Evolutionary conservation across 2,113 vertebrate genomes (phyloP).

Genomic region (Dipodomys spectabilis): DNA sequence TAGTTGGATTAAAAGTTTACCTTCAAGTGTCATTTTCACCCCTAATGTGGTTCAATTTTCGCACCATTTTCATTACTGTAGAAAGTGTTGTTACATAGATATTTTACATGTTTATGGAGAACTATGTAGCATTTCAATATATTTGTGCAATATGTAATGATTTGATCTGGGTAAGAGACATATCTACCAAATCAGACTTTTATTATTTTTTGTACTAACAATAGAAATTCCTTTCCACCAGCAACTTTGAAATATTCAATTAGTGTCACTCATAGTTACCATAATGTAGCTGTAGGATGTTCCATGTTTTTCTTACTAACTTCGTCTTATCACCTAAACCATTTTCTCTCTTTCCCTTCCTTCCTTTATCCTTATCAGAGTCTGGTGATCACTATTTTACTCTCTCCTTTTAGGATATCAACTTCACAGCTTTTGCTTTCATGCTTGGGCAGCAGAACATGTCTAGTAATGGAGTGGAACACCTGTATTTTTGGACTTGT

Average conservation of each 20-base stretch:
- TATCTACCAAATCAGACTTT: neutral
- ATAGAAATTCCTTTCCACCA: neutral
- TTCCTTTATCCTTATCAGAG: neutral
- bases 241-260: neutral
- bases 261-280: too few relatives aligned
- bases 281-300: neutral
- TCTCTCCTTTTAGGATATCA: neutral
- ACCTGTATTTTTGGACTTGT: neutral
- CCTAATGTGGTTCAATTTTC: neutral
- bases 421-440: too few relatives aligned
- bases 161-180: neutral
- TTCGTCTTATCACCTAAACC: too few relatives aligned
- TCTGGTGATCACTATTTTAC: neutral
- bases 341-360: neutral
- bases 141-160: neutral
- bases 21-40: neutral
- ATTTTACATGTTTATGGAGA: neutral
- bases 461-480: neutral
- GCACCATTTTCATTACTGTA: too few relatives aligned
- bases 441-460: rapidly evolving
- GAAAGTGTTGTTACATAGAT: neutral
- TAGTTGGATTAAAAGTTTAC: constrained; percentile 16
- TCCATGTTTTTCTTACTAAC: neutral
- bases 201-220: neutral
- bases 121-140: neutral